phyloP scores from a whole-genome alignment of 2,113 vertebrate genomes.

The Phalacrocorax aristotelis region DNA sequence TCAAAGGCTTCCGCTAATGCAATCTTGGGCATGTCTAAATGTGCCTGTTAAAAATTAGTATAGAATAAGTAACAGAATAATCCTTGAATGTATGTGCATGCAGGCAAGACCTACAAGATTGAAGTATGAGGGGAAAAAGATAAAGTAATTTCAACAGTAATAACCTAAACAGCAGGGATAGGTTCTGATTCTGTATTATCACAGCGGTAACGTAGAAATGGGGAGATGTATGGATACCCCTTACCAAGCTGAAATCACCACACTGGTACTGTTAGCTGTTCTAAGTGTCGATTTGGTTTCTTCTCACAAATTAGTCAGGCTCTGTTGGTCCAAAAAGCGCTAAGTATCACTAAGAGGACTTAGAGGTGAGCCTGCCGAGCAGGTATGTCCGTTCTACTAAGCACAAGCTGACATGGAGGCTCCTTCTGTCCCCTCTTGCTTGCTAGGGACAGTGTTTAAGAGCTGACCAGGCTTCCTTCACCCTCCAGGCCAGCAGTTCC shows the following conservation, averaged over 20 bases:
- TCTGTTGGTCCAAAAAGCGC: neutral
- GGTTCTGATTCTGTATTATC: neutral
- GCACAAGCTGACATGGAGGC: neutral
- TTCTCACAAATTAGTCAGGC: neutral
- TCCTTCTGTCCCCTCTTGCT: neutral
- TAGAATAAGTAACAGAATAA: neutral
- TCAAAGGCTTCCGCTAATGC: neutral
- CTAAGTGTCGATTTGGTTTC: neutral
- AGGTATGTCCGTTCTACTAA: neutral
- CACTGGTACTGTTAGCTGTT: neutral
- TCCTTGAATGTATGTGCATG: fast-evolving
- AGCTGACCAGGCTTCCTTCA: neutral
- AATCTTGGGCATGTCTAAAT: neutral
- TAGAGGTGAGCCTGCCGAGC: neutral
- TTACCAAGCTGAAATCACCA: neutral
- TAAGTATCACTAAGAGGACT: too few species aligned
- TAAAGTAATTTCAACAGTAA: neutral
- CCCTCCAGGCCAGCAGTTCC: neutral
- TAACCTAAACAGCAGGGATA: neutral
- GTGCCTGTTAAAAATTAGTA: neutral
- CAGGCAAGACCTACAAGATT: neutral
- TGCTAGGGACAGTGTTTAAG: neutral
- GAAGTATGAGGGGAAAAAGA: neutral
- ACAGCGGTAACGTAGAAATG: neutral
- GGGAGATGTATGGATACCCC: neutral